Evolutionary conservation across 2,113 vertebrate species (phyloP).

Genomic region (Perca schrenkii): DNA sequence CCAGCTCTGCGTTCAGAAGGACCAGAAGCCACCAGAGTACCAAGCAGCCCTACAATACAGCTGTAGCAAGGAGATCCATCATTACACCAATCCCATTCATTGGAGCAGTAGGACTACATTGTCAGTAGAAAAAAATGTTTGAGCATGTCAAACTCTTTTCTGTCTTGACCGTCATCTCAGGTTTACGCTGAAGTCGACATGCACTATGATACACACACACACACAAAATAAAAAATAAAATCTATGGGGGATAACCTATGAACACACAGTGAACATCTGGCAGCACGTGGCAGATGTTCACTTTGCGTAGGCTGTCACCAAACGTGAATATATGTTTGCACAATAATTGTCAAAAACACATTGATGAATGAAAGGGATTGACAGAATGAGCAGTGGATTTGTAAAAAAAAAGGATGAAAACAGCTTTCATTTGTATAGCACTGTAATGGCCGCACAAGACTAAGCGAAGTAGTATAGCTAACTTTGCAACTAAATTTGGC

Average conservation of each 20-base stretch:
- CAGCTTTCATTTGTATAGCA: slow-evolving; percentile 27
- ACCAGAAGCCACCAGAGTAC: slow-evolving; percentile 33
- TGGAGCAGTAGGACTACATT: slow-evolving; percentile 19
- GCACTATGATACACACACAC: slow-evolving; percentile 37
- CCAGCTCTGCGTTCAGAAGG: slow-evolving; percentile 26
- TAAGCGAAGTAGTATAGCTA: slow-evolving; percentile 59
- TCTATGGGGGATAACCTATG: slow-evolving; percentile 55
- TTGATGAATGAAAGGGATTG: slow-evolving; percentile 40
- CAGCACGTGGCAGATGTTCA: slow-evolving; percentile 58
- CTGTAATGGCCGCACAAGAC: slow-evolving; percentile 48
- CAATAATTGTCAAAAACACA: slow-evolving; percentile 58
- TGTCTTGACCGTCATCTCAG: slow-evolving; percentile 27
- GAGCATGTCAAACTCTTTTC: slow-evolving; percentile 33
- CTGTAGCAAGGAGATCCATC: slow-evolving; percentile 22
- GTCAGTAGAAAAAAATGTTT: neutral
- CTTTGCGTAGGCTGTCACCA: slow-evolving; percentile 74
- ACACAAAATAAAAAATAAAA: slow-evolving; percentile 36
- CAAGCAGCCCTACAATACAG: slow-evolving; percentile 22
- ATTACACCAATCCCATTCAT: slow-evolving; percentile 22
- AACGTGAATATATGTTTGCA: slow-evolving; percentile 54
- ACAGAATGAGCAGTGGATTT: slow-evolving; percentile 24
- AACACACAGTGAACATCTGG: slow-evolving; percentile 61
- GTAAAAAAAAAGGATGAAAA: slow-evolving; percentile 13
- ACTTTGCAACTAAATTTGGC: slow-evolving; percentile 78
- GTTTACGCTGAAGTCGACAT: slow-evolving; percentile 42